A percentile compares a stretch with the other conserved stretches of the same genome.
Conservation (phyloP, 2,888 invertebrate species). For the Opisthograptis luteolata region DNA sequence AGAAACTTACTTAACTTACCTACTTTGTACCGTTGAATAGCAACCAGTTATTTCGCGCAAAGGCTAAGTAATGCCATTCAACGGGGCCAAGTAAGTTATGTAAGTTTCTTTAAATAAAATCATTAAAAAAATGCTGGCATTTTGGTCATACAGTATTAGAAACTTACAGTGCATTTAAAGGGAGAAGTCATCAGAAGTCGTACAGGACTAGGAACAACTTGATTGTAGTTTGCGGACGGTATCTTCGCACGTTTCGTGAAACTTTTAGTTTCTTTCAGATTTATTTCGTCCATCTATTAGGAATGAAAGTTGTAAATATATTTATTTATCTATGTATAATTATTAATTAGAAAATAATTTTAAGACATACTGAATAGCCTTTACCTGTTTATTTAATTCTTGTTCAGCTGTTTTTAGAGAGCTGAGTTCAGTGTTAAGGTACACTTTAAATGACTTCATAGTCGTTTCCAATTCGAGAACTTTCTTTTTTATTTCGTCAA, state of each 20-base stretch:
- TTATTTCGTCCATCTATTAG: slow-evolving; percentile 45
- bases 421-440: slow-evolving; percentile 51
- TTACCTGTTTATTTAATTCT: slow-evolving; percentile 51
- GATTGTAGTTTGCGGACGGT: slow-evolving; percentile 50
- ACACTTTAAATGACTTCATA: slow-evolving; percentile 55
- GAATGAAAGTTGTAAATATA: background rate
- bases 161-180: slow-evolving; percentile 63
- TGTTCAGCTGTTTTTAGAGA: slow-evolving; percentile 48
- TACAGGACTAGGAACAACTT: slow-evolving; percentile 70
- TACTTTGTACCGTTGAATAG: no score
- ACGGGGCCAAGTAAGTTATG: no score
- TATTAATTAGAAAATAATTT: slow-evolving; percentile 10
- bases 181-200: slow-evolving; percentile 65
- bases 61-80: no score
- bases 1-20: no score
- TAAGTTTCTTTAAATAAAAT: background rate
- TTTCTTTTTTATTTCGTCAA: slow-evolving; percentile 63
- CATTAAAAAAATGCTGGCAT: background rate
- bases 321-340: background rate
- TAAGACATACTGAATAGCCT: background rate
- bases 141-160: background rate
- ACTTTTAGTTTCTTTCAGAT: slow-evolving; percentile 26
- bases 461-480: slow-evolving; percentile 62
- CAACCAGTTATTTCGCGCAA: no score
- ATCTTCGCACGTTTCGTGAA: slow-evolving; percentile 40